Evolutionary conservation across 2,797 vertebrate genomes (phyloP).

Genomic region (Microcaecilia unicolor): DNA sequence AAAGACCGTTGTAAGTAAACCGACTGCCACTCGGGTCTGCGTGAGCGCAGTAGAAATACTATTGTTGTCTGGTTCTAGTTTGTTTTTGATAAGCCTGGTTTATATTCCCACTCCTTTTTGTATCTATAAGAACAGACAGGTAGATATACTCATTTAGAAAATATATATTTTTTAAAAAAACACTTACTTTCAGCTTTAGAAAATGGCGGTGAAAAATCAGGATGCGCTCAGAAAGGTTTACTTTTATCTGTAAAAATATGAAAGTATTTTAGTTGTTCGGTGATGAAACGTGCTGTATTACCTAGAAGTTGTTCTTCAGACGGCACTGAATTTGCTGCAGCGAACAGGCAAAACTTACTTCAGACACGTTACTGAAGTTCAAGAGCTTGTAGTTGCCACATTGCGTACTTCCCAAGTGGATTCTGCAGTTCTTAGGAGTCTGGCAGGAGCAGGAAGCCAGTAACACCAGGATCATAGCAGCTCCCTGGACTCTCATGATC

Average conservation of each 20-base stretch:
- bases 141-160: no score
- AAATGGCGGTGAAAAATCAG: conserved; percentile 4
- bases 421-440: not conserved
- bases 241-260: not conserved
- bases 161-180: no score
- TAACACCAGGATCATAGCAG: conserved; percentile 1
- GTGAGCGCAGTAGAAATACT: no score
- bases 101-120: no score
- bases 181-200: conserved; percentile 1
- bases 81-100: no score
- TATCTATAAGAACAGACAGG: no score
- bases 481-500: conserved; percentile 8
- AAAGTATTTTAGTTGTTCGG: not conserved
- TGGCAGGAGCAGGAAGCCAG: not conserved
- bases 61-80: no score
- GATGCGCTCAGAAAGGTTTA: not conserved
- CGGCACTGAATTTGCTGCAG: no score
- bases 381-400: not conserved
- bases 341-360: not conserved
- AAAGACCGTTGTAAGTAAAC: no score
- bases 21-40: no score
- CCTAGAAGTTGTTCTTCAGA: not conserved
- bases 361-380: not conserved
- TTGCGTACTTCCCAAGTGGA: not conserved
- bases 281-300: no score